Evolutionary conservation across 1,140 invertebrate genomes (phyloP).

Genomic region (Cepaea nemoralis): DNA sequence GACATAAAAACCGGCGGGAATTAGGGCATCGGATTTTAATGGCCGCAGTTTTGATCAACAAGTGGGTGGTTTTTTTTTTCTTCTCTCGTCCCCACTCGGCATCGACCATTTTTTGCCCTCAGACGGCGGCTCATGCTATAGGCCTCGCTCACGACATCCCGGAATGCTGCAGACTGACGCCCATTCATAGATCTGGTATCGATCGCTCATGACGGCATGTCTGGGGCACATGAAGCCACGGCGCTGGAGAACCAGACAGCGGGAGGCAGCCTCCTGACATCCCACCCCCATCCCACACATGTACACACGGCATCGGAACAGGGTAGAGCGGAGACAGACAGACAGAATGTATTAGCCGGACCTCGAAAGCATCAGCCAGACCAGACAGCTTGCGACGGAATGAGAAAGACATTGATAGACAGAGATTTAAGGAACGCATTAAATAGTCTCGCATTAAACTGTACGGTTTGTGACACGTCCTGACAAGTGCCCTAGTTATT

Average conservation of each 20-base stretch:
- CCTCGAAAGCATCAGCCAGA: too few relatives aligned
- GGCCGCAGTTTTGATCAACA: neutral
- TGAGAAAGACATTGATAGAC: too few relatives aligned
- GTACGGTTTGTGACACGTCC: too few relatives aligned
- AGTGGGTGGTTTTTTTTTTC: neutral
- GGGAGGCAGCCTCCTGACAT: too few relatives aligned
- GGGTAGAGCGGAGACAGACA: too few relatives aligned
- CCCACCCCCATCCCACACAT: too few relatives aligned
- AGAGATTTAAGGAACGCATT: too few relatives aligned
- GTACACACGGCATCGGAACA: too few relatives aligned
- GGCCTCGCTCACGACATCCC: neutral
- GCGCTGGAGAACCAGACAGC: neutral
- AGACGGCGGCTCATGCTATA: neutral
- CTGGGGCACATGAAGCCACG: neutral
- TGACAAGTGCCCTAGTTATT: too few relatives aligned
- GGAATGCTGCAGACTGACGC: neutral
- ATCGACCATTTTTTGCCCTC: neutral
- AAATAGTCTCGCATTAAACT: too few relatives aligned
- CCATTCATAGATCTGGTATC: neutral
- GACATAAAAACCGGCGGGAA: neutral
- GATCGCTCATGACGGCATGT: neutral
- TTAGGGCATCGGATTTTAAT: neutral
- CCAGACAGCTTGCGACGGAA: too few relatives aligned
- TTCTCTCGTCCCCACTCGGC: neutral
- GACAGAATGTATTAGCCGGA: too few relatives aligned